phyloP scores from a whole-genome alignment of 2,888 invertebrate genomes.

The Erebia ligea region DNA sequence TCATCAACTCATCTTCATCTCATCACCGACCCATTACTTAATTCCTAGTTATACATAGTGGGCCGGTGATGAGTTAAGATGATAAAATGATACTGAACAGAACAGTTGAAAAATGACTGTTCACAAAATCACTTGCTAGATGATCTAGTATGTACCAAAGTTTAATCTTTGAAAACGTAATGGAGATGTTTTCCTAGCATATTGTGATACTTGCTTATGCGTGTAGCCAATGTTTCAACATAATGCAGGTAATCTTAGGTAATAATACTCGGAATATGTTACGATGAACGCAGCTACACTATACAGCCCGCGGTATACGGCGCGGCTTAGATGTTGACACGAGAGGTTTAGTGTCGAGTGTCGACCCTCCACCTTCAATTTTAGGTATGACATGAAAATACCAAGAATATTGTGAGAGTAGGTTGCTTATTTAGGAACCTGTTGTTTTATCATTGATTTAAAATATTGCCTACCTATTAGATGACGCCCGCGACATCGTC shows the following conservation, averaged over 20 bases:
- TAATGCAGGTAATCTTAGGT: background rate
- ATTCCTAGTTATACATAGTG: too few species aligned
- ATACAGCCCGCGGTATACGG: background rate
- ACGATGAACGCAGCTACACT: background rate
- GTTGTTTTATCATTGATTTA: background rate
- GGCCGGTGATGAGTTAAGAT: too few species aligned
- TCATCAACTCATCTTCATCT: too few species aligned
- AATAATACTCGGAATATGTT: slow-evolving; percentile 9
- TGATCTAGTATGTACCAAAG: too few species aligned
- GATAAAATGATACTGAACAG: too few species aligned
- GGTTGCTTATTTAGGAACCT: background rate
- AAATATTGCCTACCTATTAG: too few species aligned
- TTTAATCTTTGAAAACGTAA: too few species aligned
- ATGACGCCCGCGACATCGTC: too few species aligned
- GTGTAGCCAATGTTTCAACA: background rate
- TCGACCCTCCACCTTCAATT: slow-evolving; percentile 1
- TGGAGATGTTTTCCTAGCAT: too few species aligned
- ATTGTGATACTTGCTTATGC: background rate
- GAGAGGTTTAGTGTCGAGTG: background rate
- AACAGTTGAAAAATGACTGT: too few species aligned
- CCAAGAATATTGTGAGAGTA: slow-evolving; percentile 1
- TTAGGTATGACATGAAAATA: background rate
- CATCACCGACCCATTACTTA: too few species aligned
- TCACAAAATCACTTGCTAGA: too few species aligned
- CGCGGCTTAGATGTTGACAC: background rate